A percentile compares a stretch with the other conserved stretches of the same genome.
Conservation (phyloP, 2,113 vertebrate genomes). For the Lethenteron reissneri region DNA sequence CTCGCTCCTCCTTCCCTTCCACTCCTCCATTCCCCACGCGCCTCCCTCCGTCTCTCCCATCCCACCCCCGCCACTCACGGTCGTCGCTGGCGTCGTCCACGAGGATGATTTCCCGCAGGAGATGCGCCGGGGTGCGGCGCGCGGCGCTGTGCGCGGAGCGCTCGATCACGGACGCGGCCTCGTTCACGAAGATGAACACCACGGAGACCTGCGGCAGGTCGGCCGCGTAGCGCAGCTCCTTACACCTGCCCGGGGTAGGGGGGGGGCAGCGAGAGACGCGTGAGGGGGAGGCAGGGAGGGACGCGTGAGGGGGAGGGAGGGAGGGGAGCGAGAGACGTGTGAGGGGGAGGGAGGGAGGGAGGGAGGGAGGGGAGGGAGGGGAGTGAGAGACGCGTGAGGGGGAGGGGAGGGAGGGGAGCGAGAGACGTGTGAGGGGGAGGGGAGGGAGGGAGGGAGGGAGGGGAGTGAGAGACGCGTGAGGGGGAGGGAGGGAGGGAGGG, state of each 20-base stretch:
- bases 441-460: not conserved
- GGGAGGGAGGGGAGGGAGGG: not conserved
- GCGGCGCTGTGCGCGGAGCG: slow-evolving; percentile 89
- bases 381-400: not conserved
- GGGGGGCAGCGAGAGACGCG: not conserved
- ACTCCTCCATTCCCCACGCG: slow-evolving; percentile 10
- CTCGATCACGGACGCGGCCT: slow-evolving; percentile 78
- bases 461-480: not conserved
- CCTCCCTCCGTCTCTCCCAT: slow-evolving; percentile 15
- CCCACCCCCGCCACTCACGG: slow-evolving; percentile 25
- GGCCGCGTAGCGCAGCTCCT: slow-evolving; percentile 37
- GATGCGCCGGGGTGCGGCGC: slow-evolving; percentile 70
- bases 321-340: not conserved
- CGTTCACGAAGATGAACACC: slow-evolving; percentile 93
- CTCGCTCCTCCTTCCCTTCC: slow-evolving; percentile 12
- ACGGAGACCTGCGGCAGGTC: slow-evolving; percentile 79
- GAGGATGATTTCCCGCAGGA: slow-evolving; percentile 85
- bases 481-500: not conserved
- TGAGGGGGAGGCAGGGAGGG: not conserved
- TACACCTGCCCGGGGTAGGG: slow-evolving; percentile 34
- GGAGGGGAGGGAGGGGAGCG: not conserved
- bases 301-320: not conserved
- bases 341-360: not conserved
- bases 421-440: not conserved
- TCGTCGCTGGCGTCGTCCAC: slow-evolving; percentile 96